phyloP scores from a whole-genome alignment of 1,140 invertebrate species.

The Metopolophium dirhodum region DNA sequence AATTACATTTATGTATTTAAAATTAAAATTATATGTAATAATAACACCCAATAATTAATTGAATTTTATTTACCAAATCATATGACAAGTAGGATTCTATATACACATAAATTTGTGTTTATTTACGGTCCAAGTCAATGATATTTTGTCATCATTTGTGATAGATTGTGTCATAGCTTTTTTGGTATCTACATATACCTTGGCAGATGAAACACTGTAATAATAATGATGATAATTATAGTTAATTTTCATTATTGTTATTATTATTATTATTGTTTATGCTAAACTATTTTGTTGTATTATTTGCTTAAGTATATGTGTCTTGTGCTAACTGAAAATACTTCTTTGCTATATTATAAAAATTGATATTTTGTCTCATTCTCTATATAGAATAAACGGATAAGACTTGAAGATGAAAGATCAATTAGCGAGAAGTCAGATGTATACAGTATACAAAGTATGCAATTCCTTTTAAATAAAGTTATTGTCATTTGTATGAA shows the following conservation, averaged over 20 bases:
- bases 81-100: neutral
- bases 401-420: neutral
- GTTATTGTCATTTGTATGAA: neutral
- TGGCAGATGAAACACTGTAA: constrained; percentile 17
- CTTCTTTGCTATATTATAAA: constrained; percentile 19
- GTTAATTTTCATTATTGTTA: neutral
- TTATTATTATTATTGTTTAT: constrained; percentile 25
- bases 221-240: neutral
- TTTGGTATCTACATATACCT: too few species aligned
- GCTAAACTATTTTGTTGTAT: constrained; percentile 13
- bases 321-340: constrained; percentile 43
- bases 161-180: constrained; percentile 47
- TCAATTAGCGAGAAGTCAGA: neutral
- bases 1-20: neutral
- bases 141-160: constrained; percentile 50
- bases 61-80: constrained; percentile 16
- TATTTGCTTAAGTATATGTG: constrained; percentile 47
- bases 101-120: constrained; percentile 27
- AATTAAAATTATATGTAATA: neutral
- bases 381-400: neutral
- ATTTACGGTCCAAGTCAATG: constrained; percentile 24
- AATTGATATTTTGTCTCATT: constrained; percentile 53
- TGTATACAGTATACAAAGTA: constrained; percentile 17
- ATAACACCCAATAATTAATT: neutral
- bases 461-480: neutral